A percentile compares a stretch with the other conserved stretches of the same genome.
Conservation (phyloP, 2,888 invertebrate species). For the Achlya flavicornis region DNA sequence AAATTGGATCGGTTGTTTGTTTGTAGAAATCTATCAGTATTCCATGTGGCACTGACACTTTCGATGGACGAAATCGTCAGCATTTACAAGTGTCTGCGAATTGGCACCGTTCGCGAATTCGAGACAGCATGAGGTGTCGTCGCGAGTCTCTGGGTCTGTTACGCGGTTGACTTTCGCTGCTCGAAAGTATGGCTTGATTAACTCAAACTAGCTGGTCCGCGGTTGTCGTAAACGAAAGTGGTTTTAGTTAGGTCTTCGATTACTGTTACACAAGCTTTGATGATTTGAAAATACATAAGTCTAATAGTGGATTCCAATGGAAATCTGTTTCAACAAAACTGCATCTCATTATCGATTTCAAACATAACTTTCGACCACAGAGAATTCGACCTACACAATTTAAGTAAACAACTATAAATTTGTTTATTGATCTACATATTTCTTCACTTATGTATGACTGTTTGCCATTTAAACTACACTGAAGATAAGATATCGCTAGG, state of each 20-base stretch:
- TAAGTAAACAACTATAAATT: neutral
- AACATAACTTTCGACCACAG: neutral
- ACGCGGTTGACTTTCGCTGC: conserved; percentile 6
- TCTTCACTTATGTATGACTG: neutral
- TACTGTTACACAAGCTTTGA: neutral
- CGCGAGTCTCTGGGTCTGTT: neutral
- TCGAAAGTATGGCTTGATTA: conserved; percentile 5
- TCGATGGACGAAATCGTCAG: conserved; percentile 43
- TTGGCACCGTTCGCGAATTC: conserved; percentile 17
- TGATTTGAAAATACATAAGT: conserved; percentile 1
- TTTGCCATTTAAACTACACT: neutral
- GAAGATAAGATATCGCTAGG: neutral
- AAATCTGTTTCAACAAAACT: neutral
- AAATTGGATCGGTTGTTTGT: conserved; percentile 35
- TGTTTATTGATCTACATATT: neutral
- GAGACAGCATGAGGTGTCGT: neutral
- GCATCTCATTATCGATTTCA: too few relatives aligned
- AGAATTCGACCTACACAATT: neutral
- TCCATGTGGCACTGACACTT: conserved; percentile 49
- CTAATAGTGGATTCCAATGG: neutral
- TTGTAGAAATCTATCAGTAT: conserved; percentile 53
- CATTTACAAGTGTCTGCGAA: conserved; percentile 38
- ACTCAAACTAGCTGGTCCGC: neutral
- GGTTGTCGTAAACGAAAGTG: conserved; percentile 2
- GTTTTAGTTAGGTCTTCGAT: neutral